A percentile compares a stretch with the other conserved stretches of the same genome.
phyloP scores from a whole-genome alignment of 35 echinoderm and acorn worm genomes.

The Hemicentrotus pulcherrimus region DNA sequence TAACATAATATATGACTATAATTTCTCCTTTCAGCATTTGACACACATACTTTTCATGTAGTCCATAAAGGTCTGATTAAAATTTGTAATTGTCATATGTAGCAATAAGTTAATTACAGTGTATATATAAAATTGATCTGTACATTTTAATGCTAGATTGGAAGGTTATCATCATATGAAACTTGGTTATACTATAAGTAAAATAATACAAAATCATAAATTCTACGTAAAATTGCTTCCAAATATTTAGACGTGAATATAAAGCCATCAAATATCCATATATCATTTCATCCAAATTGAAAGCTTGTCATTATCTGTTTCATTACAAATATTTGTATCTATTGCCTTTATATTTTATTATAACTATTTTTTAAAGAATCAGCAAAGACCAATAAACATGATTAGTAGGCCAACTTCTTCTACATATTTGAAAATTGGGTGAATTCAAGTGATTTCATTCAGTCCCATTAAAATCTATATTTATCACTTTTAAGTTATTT shows the following conservation, averaged over 20 bases:
- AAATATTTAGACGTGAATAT: too few species aligned
- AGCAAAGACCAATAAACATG: not conserved
- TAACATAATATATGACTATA: not conserved
- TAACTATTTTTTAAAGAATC: too few species aligned
- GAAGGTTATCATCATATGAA: not conserved
- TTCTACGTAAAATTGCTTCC: too few species aligned
- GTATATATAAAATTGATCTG: not conserved
- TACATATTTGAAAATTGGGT: not conserved
- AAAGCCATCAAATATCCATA: too few species aligned
- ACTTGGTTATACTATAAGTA: not conserved
- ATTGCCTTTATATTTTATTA: too few species aligned
- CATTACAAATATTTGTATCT: too few species aligned
- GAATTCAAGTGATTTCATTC: not conserved
- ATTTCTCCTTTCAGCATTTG: not conserved
- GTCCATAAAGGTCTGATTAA: not conserved
- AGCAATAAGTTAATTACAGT: too few species aligned
- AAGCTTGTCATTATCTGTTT: too few species aligned
- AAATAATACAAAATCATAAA: too few species aligned
- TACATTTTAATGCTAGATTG: not conserved
- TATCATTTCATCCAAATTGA: too few species aligned
- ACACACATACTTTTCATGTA: not conserved
- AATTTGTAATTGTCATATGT: not conserved
- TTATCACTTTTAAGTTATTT: not conserved
- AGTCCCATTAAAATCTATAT: not conserved
- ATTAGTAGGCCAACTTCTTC: not conserved